Conservation (phyloP, 2,797 vertebrate species). For the Etheostoma perlongum region DNA sequence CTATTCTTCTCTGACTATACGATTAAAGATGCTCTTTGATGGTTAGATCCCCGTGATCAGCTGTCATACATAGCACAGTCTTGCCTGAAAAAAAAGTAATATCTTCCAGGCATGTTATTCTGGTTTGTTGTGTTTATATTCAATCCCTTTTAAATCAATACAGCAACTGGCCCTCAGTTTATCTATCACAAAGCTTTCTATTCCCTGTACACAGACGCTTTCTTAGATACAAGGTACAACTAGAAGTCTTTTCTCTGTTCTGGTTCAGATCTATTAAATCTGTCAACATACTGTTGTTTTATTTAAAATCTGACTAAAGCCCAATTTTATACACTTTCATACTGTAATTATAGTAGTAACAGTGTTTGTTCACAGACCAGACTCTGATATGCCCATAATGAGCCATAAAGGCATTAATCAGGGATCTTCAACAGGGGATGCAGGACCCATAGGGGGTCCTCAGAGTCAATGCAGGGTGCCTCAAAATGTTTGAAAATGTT, state of each 20-base stretch:
- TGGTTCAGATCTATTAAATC: conserved; percentile 21
- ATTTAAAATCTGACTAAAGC: conserved; percentile 3
- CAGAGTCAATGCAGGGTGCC: no score
- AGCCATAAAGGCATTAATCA: neutral
- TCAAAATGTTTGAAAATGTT: no score
- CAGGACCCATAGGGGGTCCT: no score
- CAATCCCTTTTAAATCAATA: conserved; percentile 47
- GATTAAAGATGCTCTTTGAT: neutral
- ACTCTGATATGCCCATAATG: neutral
- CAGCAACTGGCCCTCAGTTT: conserved; percentile 30
- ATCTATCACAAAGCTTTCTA: conserved; percentile 36
- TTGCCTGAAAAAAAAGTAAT: neutral
- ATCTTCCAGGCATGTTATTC: conserved; percentile 3
- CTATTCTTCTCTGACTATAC: neutral
- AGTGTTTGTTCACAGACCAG: conserved; percentile 4
- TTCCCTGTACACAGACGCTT: conserved; percentile 12
- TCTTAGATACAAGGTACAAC: conserved; percentile 16
- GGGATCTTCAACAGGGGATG: no score
- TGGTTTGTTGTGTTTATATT: conserved; percentile 26
- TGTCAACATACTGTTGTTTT: neutral
- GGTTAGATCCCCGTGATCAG: neutral
- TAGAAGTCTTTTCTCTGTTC: conserved; percentile 9
- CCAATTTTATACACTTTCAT: neutral
- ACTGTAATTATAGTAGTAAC: neutral
- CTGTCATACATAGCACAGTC: neutral